These are phyloP conservation scores for Tetragnatha versicolor DNA, from an alignment of 1,140 invertebrate species.

Conservation along the genomic window DNA sequence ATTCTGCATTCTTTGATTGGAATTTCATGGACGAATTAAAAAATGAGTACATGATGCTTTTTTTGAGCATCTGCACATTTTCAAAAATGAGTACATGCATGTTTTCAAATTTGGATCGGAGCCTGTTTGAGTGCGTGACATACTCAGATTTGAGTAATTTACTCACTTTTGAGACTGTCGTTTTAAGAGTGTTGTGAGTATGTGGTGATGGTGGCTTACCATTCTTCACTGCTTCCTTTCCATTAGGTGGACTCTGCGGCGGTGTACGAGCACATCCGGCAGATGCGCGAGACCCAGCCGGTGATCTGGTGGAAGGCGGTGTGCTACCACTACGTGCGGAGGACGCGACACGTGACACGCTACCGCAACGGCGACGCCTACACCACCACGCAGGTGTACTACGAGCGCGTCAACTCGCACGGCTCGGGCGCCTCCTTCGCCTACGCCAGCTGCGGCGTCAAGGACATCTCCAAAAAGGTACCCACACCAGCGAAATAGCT, in stretches of 20 bases:
- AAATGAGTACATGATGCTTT: too few relatives aligned
- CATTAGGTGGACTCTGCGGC: slow-evolving; percentile 62
- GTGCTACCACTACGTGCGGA: slow-evolving; percentile 83
- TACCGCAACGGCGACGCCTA: slow-evolving; percentile 75
- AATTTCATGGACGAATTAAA: too few relatives aligned
- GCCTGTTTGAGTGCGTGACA: too few relatives aligned
- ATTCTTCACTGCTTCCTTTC: too few relatives aligned
- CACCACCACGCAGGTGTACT: slow-evolving; percentile 71
- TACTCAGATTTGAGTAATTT: too few relatives aligned
- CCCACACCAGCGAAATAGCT: neutral
- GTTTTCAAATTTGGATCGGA: too few relatives aligned
- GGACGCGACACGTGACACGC: slow-evolving; percentile 75
- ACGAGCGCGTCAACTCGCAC: slow-evolving; percentile 83
- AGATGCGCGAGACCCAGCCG: slow-evolving; percentile 76
- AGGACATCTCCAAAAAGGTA: slow-evolving; percentile 77
- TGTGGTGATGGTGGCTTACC: too few relatives aligned
- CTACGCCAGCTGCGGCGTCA: slow-evolving; percentile 78
- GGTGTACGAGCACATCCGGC: slow-evolving; percentile 74
- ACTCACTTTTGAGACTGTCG: too few relatives aligned
- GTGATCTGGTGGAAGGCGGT: slow-evolving; percentile 90
- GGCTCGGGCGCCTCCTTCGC: slow-evolving; percentile 77
- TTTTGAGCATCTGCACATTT: too few relatives aligned
- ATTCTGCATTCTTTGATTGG: too few relatives aligned
- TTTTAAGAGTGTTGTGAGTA: too few relatives aligned
- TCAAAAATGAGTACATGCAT: too few relatives aligned